Percentiles rank a stretch among this genome's conserved stretches.
These are phyloP conservation scores for Temnothorax longispinosus DNA, from an alignment of 1,140 invertebrate species.

Conservation along the genomic window DNA sequence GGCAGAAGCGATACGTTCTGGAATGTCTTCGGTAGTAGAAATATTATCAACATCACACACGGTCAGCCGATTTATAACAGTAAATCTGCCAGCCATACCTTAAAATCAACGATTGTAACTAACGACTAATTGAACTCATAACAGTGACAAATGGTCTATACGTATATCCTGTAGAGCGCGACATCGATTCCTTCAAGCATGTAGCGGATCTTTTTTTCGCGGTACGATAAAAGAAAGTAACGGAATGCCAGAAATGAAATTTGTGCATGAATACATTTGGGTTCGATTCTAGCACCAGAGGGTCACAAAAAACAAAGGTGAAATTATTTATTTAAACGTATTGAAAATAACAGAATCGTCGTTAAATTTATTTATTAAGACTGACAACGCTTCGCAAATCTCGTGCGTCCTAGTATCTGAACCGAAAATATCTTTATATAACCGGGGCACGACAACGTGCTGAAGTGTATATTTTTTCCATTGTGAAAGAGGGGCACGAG, in stretches of 20 bases:
- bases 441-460: neutral
- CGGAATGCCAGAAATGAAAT: neutral
- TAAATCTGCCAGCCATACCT: neutral
- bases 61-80: neutral
- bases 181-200: neutral
- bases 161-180: neutral
- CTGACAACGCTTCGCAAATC: no score
- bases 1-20: neutral
- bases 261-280: neutral
- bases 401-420: neutral
- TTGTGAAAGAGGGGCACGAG: conserved; percentile 1
- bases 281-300: neutral
- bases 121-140: neutral
- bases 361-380: neutral
- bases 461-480: neutral
- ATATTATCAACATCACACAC: conserved; percentile 1
- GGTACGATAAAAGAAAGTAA: neutral
- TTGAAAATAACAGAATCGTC: neutral
- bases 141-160: neutral
- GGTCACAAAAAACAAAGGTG: neutral
- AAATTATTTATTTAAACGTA: neutral
- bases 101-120: conserved; percentile 1
- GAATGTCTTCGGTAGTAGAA: conserved; percentile 1
- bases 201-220: neutral
- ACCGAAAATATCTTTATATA: neutral